Conservation (phyloP, 2,113 vertebrate species). For the Dolichallabes microphthalmus region DNA sequence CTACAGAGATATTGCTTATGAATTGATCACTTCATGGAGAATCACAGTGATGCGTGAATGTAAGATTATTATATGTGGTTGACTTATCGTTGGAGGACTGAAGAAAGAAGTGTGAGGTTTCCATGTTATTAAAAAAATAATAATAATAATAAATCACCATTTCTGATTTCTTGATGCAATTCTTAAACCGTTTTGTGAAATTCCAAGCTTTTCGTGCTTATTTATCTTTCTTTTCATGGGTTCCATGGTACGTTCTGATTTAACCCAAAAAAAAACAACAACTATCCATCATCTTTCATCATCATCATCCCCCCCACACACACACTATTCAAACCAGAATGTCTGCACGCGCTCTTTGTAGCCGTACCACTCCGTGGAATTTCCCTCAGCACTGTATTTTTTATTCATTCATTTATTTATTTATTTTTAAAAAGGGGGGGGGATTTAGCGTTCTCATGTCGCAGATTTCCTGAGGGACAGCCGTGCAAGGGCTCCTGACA, state of each 20-base stretch:
- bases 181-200: neutral
- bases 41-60: neutral
- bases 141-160: neutral
- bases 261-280: slow-evolving; percentile 23
- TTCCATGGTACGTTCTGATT: neutral
- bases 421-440: neutral
- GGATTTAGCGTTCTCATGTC: slow-evolving; percentile 10
- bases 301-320: no score
- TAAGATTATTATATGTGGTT: neutral
- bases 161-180: neutral
- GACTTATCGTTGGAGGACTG: neutral
- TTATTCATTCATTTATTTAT: neutral
- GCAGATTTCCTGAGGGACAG: neutral
- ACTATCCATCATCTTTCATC: neutral
- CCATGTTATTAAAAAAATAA: no score
- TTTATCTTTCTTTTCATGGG: slow-evolving; percentile 25
- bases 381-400: neutral
- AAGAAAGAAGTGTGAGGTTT: neutral
- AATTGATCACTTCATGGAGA: neutral
- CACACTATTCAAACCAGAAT: neutral
- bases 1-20: neutral
- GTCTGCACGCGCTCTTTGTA: neutral
- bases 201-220: neutral
- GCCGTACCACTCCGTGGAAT: neutral
- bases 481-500: neutral